A percentile compares a stretch with the other conserved stretches of the same genome.
These are phyloP conservation scores for Carassius gibelio DNA, from an alignment of 2,113 vertebrate genomes.

Conservation along the genomic window DNA sequence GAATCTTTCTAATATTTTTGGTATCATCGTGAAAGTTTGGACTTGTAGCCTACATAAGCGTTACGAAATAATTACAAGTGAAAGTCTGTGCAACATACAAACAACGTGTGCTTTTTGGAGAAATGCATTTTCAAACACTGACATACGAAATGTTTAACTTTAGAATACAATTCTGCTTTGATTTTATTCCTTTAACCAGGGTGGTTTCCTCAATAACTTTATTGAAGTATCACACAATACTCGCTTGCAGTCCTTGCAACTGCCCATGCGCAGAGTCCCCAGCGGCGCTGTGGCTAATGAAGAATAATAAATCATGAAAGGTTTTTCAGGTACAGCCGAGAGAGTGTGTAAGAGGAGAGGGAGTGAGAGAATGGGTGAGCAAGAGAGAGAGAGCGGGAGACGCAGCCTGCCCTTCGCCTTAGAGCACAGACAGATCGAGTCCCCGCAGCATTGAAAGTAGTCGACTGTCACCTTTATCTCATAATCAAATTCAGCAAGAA, in stretches of 20 bases:
- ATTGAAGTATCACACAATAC: constrained; percentile 57
- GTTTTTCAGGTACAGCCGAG: constrained; percentile 74
- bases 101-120: background rate
- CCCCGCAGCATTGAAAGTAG: constrained; percentile 78
- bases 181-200: background rate
- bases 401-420: constrained; percentile 72
- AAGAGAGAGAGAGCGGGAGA: constrained; percentile 63
- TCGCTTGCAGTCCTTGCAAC: constrained; percentile 67
- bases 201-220: constrained; percentile 50
- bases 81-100: background rate
- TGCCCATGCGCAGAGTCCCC: constrained; percentile 80
- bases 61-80: background rate
- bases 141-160: background rate
- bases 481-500: constrained; percentile 66
- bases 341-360: constrained; percentile 67
- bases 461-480: constrained; percentile 71
- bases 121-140: background rate
- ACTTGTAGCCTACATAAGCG: background rate
- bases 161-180: background rate
- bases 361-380: constrained; percentile 60
- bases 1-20: background rate
- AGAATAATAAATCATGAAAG: constrained; percentile 83
- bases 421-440: constrained; percentile 73
- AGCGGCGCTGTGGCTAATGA: constrained; percentile 78
- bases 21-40: background rate